Percentiles rank a stretch among this genome's conserved stretches.
Evolutionary conservation across 2,113 vertebrate species (phyloP).

Genomic region (Antennarius striatus): DNA sequence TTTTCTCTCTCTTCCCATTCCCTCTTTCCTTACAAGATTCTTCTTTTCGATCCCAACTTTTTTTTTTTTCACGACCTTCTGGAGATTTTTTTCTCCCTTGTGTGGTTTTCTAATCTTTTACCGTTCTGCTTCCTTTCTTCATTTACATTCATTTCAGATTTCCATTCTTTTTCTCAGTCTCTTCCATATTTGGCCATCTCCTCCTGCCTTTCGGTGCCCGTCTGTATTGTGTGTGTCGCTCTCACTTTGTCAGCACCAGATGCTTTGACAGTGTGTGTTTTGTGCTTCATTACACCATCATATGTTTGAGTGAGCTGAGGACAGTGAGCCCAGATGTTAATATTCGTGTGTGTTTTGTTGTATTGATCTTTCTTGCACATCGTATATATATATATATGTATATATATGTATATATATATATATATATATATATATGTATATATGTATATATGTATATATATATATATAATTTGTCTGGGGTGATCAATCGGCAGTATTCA

Average conservation of each 20-base stretch:
- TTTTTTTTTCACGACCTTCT: neutral
- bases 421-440: no score
- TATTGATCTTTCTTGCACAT: slow-evolving; percentile 6
- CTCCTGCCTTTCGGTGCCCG: slow-evolving; percentile 1
- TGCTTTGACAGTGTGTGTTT: slow-evolving; percentile 65
- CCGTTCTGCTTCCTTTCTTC: neutral
- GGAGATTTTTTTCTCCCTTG: neutral
- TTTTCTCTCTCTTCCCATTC: slow-evolving; percentile 28
- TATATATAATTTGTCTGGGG: no score
- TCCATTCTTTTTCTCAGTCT: neutral
- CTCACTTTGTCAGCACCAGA: slow-evolving; percentile 51
- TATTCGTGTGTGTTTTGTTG: slow-evolving; percentile 31
- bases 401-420: no score
- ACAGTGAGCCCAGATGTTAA: slow-evolving; percentile 52
- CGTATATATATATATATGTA: no score
- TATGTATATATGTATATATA: no score
- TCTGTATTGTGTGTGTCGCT: slow-evolving; percentile 20
- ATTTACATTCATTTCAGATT: neutral
- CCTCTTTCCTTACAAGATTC: neutral
- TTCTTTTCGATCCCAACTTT: slow-evolving; percentile 9
- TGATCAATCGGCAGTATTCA: no score
- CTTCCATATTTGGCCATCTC: neutral
- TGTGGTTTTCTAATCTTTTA: neutral
- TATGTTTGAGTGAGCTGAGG: slow-evolving; percentile 50
- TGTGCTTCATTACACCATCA: slow-evolving; percentile 69